Conservation (phyloP, 2,113 vertebrate genomes). For the Mobula hypostoma region DNA sequence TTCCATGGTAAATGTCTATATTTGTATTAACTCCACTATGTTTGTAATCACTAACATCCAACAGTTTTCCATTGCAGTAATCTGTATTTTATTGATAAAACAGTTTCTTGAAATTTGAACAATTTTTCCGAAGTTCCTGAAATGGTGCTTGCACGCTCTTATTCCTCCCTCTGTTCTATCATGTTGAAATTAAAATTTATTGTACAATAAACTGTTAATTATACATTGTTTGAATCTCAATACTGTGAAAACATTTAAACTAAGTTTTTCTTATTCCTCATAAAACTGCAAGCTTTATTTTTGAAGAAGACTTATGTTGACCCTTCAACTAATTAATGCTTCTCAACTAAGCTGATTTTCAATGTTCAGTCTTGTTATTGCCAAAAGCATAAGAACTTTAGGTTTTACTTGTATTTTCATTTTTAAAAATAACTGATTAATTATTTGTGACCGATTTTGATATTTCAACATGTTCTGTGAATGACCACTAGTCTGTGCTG, state of each 20-base stretch:
- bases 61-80: background rate
- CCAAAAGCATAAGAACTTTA: background rate
- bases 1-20: no score
- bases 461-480: background rate
- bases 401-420: background rate
- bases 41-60: background rate
- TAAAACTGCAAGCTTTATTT: background rate
- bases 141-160: background rate
- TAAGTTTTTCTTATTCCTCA: background rate
- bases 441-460: background rate
- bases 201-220: background rate
- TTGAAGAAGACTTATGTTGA: background rate
- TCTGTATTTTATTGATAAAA: background rate
- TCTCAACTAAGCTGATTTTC: background rate
- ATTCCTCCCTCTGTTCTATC: background rate
- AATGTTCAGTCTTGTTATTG: background rate
- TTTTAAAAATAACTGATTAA: background rate
- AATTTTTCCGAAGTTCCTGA: background rate
- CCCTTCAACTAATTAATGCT: background rate
- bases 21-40: background rate
- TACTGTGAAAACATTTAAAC: background rate
- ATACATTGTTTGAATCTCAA: background rate
- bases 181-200: background rate
- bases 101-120: background rate
- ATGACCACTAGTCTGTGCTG: constrained; percentile 32